Evolutionary conservation across 2,113 vertebrate species (phyloP), one percentile per base, ranked within the genome.

Genomic region (Microcebus griseorufus): DNA sequence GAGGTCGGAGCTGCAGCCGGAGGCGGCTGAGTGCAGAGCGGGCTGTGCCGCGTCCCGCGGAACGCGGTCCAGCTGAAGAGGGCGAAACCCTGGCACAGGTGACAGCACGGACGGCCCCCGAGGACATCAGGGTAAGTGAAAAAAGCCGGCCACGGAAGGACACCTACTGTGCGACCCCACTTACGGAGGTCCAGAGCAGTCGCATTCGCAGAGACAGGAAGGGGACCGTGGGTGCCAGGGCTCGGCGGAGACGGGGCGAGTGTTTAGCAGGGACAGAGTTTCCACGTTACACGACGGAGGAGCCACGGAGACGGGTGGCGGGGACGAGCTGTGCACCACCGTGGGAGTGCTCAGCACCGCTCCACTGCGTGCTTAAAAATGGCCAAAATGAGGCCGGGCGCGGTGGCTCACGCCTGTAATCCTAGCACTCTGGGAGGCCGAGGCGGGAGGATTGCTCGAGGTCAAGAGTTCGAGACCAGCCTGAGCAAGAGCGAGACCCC

Each of bases 141-240:
- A 14, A 8, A 14, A 58, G 34, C 42, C 75, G 0, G 32, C 12
- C 23, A 0, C 11, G 5, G 10, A 6, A 11, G 76, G 13, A 29
- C 23, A 2, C 0, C 8, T 1, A 0, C 8, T 0, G 32, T 13
- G 0, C 4, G 18, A 51, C 0, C 27, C 81, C 48, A 8, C 27
- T 3, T 23, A 0, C 0, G 0, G 0, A 27, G 22, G 42, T 29
- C 1, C 0, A 0, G 27, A 1, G 0, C 5, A 1, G 0, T 0
- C 34, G 8, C 0, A 5, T 2, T 6, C 27, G 0, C 1, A 7
- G 65, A 17, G 39, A 22, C 2, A 0, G 39, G 11, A 3, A 4
- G 25, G 1, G 0, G 18, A 14, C 0, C 0, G 9, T 2, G 0
- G 55, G 1, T 2, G 13, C 23, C 3, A 0, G n/a, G 12, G 1